These are phyloP conservation scores for Rhombomys opimus DNA, from an alignment of 2,113 vertebrate genomes.

Conservation along the genomic window DNA sequence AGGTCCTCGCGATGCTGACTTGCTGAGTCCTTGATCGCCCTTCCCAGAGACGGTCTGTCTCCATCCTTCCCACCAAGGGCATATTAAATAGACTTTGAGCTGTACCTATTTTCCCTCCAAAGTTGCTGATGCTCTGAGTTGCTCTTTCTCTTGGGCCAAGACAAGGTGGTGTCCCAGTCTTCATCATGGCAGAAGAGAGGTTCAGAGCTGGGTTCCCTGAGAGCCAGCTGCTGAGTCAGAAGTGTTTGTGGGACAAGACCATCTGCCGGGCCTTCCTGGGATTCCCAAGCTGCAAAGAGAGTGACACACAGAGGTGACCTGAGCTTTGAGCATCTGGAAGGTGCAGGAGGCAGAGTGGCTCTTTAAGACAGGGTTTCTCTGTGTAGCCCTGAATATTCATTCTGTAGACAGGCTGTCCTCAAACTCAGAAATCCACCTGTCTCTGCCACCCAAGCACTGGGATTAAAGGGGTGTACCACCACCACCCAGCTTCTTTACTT, in stretches of 20 bases:
- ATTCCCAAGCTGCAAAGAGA: not conserved
- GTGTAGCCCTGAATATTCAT: not conserved
- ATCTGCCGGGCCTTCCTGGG: slow-evolving; percentile 18
- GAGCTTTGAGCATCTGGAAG: not conserved
- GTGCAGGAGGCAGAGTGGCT: not conserved
- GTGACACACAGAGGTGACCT: not conserved
- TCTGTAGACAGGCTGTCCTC: not conserved
- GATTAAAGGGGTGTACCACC: not conserved
- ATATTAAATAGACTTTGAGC: slow-evolving; percentile 57
- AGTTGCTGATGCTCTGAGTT: slow-evolving; percentile 51
- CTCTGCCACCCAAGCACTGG: not conserved
- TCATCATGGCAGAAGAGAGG: not conserved
- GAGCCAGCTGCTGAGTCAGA: slow-evolving; percentile 7
- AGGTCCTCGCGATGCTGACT: not conserved
- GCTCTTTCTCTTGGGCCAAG: not conserved
- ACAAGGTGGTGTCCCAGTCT: not conserved
- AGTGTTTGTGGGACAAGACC: not conserved
- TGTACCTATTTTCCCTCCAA: not conserved
- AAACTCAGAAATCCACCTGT: not conserved
- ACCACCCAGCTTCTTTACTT: not conserved
- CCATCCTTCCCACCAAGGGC: slow-evolving; percentile 19
- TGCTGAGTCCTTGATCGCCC: not conserved
- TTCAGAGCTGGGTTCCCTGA: not conserved
- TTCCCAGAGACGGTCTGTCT: not conserved
- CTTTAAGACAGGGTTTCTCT: not conserved